Evolutionary conservation across 2,797 vertebrate genomes (phyloP).

Genomic region (Siniperca obscura): DNA sequence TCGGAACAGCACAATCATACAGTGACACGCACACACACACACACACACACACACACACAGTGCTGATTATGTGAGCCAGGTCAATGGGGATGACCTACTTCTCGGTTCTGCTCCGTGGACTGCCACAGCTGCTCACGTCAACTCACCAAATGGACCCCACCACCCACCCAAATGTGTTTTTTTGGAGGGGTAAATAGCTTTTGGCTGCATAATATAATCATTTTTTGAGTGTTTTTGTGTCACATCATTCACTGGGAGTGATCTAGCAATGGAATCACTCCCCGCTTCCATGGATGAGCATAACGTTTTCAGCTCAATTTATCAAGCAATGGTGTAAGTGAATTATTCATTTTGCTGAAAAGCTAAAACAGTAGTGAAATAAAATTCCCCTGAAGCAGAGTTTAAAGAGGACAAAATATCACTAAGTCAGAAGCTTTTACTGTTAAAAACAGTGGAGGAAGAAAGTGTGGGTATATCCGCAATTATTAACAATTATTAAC

Average conservation of each 20-base stretch:
- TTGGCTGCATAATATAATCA: conserved; percentile 33
- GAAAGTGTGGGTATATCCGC: background rate
- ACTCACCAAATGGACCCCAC: conserved; percentile 80
- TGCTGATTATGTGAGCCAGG: conserved; percentile 90
- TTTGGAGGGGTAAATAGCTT: conserved; percentile 45
- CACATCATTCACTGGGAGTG: conserved; percentile 15
- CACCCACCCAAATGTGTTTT: conserved; percentile 81
- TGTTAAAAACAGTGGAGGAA: background rate
- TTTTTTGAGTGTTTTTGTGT: conserved; percentile 26
- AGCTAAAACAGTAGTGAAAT: conserved; percentile 20
- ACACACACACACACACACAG: conserved; percentile 43
- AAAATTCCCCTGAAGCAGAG: background rate
- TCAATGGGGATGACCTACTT: conserved; percentile 95
- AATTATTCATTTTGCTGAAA: conserved; percentile 45
- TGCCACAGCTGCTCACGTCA: conserved; percentile 91
- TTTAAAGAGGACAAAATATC: conserved; percentile 6
- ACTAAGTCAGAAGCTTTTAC: background rate
- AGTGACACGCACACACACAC: conserved; percentile 56
- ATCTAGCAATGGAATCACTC: conserved; percentile 10
- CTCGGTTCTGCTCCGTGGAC: conserved; percentile 85
- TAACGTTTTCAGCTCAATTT: conserved; percentile 28
- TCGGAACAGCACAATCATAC: conserved; percentile 55
- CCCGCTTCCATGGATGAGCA: background rate
- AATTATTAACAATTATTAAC: conserved; percentile 37
- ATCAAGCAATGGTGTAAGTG: background rate